Percentiles rank a stretch among this genome's conserved stretches.
phyloP scores from a whole-genome alignment of 2,797 vertebrate species.

The Anguilla pacifica region DNA sequence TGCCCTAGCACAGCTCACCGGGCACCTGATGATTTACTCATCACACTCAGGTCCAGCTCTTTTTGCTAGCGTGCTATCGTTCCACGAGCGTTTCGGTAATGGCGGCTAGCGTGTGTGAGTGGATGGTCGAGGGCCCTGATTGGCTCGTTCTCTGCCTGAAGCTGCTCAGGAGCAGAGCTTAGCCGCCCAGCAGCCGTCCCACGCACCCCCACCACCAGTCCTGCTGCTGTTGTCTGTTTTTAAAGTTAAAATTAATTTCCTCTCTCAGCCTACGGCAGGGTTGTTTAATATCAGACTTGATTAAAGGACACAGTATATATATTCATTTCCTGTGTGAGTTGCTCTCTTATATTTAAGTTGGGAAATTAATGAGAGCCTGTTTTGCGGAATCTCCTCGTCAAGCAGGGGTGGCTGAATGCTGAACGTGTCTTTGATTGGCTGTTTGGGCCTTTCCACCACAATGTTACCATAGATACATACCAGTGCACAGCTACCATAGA shows the following conservation, averaged over 20 bases:
- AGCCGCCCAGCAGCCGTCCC: background rate
- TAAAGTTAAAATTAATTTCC: constrained; percentile 41
- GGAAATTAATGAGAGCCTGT: background rate
- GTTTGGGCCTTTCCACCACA: background rate
- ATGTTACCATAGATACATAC: background rate
- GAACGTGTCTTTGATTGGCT: background rate
- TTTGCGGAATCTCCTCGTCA: background rate
- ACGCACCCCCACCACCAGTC: background rate
- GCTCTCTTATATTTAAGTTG: background rate
- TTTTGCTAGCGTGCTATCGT: too few relatives aligned
- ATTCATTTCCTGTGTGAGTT: constrained; percentile 29
- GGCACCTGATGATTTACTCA: too few relatives aligned
- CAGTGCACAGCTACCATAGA: background rate
- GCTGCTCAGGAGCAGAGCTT: background rate
- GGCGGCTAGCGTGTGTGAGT: too few relatives aligned
- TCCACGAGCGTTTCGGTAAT: too few relatives aligned
- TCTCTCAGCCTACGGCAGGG: constrained; percentile 41
- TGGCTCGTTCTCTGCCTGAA: background rate
- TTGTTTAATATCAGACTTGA: constrained; percentile 43
- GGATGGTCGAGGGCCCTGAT: background rate
- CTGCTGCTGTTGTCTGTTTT: constrained; percentile 42
- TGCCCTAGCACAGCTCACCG: too few relatives aligned
- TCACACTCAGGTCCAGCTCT: too few relatives aligned
- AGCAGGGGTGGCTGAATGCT: background rate
- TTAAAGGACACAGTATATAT: constrained; percentile 40